Evolutionary conservation across 2,888 invertebrate genomes (phyloP), one percentile per base, ranked within the genome.

Genomic region (Pseudanteris insignis): DNA sequence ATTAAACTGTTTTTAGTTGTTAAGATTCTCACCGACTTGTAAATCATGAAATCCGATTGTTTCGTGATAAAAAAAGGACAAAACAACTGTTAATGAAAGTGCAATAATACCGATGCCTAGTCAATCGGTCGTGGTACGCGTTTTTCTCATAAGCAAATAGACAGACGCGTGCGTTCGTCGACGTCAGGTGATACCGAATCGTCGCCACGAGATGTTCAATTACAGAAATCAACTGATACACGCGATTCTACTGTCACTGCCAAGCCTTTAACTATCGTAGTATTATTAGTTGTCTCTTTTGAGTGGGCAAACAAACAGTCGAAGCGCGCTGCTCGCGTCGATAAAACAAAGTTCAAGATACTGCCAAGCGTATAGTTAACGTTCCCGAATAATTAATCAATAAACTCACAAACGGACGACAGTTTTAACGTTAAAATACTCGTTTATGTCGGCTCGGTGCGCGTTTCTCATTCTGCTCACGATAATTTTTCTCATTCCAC

Each of bases 181-280:
- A 61, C 54, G 61, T 55, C 55, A 62, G 55, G 40, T 38, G 33
- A 28, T 38, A 29, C 18, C 32, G 18, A 18, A 1, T 44, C 8
- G 32, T 54, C 38, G 11, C 37, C 15, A 32, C 41, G 50, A 53
- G 24, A 24, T 24, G 47, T 55, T 55, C 59, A 41, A 36, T 46
- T 24, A 24, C 18, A 30, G 28, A 13, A n/a, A 29, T 14, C 26
- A 54, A 33, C 30, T 33, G 57, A 65, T 46, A 68, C 62, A 70
- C 65, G 76, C 73, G 75, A 76, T 76, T 77, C 70, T 75, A 76
- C 72, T 69, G 76, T 77, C 78, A 79, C 78, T 79, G 78, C 78
- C 78, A 79, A 74, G 69, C 72, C 72, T 73, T 76, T 77, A 74
- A 69, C 60, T 71, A 69, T 73, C 66, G 69, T 74, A 71, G 73